Base-by-base conservation (phyloP, 2,113 vertebrate species). In the Mesembrinibis cayennensis region DNA sequence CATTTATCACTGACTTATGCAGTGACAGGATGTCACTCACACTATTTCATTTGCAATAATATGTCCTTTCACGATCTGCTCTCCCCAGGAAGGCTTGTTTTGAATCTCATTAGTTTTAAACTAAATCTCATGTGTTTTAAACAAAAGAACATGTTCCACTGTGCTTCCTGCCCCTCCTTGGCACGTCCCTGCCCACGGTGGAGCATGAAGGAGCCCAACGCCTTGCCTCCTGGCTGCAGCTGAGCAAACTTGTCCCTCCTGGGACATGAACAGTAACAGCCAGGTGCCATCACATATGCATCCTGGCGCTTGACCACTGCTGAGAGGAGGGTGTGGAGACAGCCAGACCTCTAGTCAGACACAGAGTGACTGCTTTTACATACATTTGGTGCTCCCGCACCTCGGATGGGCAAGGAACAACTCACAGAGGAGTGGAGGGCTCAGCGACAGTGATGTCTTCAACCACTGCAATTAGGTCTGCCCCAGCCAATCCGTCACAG, bases 141-240 rank as follows among this genome's bases (percentile, higher is more conserved):
- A 49, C 4, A 38, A 53, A 66, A 44, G 2, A 66, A 36, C 4
- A 3, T 25, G 9, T 74, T 47, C 44, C 23, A 45, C 32, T 62
- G 18, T 1, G 5, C 40, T 85, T 69, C 17, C 44, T 66, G 27
- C 7, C 50, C n/a, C 25, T 71, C 12, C 30, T 70, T 1, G 0
- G 29, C 26, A 26, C 6, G 1, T 18, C 7, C 8, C n/a, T 81
- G 58, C 22, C 29, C 44, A 70, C 0, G 0, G 16, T 65, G 47
- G 7, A 5, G 7, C 44, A 47, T 0, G 0, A 72, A 78, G 59
- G 15, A 77, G 16, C 30, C 61, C 45, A 50, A 0, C 13, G 2
- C 19, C 45, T 90, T 74, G 16, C 11, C 22, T 67, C 3, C 52
- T 36, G 47, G 11, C 9, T 67, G 34, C 47, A 76, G 26, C 18